Evolutionary conservation across 2,888 invertebrate genomes (phyloP), one percentile per base, ranked within the genome.

Genomic region (Heliconius cydno): DNA sequence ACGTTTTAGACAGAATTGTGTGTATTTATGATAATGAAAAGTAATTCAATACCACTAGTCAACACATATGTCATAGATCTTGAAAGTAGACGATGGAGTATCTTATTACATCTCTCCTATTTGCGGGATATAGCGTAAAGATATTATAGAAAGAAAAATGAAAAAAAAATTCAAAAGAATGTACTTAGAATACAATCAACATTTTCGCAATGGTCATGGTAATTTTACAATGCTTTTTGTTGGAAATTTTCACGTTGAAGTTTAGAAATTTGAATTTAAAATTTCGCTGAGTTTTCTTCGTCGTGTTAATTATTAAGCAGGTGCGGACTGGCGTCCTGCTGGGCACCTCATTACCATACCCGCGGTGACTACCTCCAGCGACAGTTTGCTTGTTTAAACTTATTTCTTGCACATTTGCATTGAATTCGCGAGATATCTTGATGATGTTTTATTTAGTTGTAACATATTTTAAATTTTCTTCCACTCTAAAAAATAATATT

Each of bases 201-300:
- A 78, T 80, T 81, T 73, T 74, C 74, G 76, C 79, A 79, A 79
- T 76, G 66, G 82, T 70, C 77, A 76, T 41, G 74, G 71, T 76
- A 78, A 78, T 84, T 81, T 77, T 79, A 80, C 74, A 78, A 76
- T 76, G 68, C 80, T 78, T 85, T 85, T 85, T 84, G 85, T 82
- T 77, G 81, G 76, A 83, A 85, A 86, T 86, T 84, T 85, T 82
- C 83, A 82, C 84, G 85, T 84, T 82, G 83, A 91, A 92, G 89
- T 91, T 90, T 83, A 83, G 79, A 63, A 71, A 93, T 93, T 92
- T 92, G 89, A 92, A 94, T 93, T 93, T 93, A 90, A 94, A 93
- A 94, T 94, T 70, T 87, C 85, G 85, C 84, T 83, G 90, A 92
- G 90, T 90, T 91, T 82, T 85, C 89, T 88, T 87, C 85, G 85